Evolutionary conservation across 2,797 vertebrate species (phyloP).

Genomic region (Atherinosoma microstoma): DNA sequence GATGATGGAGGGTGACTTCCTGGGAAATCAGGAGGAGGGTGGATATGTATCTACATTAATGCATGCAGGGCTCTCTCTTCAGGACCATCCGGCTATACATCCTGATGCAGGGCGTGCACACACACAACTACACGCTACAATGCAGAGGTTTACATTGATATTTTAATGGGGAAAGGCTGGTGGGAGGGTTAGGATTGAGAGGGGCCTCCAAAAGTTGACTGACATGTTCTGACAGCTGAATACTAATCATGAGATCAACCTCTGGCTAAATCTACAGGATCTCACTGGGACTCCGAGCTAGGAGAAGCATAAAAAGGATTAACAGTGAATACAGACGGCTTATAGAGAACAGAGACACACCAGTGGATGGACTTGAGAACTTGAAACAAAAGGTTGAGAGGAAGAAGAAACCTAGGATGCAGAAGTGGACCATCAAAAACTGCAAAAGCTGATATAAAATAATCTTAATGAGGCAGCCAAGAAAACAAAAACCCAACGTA

Average conservation of each 20-base stretch:
- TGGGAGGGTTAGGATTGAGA: slow-evolving; percentile 58
- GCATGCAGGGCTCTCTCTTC: slow-evolving; percentile 68
- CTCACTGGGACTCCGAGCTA: slow-evolving; percentile 79
- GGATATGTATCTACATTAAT: slow-evolving; percentile 79
- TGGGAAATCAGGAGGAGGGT: slow-evolving; percentile 76
- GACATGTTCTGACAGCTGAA: slow-evolving; percentile 83
- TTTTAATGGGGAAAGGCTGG: slow-evolving; percentile 62
- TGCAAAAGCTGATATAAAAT: neutral
- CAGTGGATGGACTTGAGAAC: slow-evolving; percentile 74
- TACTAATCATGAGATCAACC: slow-evolving; percentile 88
- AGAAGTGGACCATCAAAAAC: slow-evolving; percentile 13
- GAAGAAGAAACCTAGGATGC: slow-evolving; percentile 35
- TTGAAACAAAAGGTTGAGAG: slow-evolving; percentile 72
- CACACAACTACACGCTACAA: slow-evolving; percentile 46
- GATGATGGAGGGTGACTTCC: slow-evolving; percentile 78
- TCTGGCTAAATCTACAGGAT: slow-evolving; percentile 84
- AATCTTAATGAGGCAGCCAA: neutral
- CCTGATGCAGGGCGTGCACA: slow-evolving; percentile 47
- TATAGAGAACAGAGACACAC: slow-evolving; percentile 78
- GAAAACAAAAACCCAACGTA: neutral
- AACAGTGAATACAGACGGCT: slow-evolving; percentile 83
- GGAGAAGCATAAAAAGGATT: slow-evolving; percentile 84
- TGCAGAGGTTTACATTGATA: slow-evolving; percentile 73
- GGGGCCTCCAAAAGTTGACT: slow-evolving; percentile 80
- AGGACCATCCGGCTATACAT: slow-evolving; percentile 60